Conservation (phyloP, 2,888 invertebrate species). For the Sepioteuthis lessoniana region DNA sequence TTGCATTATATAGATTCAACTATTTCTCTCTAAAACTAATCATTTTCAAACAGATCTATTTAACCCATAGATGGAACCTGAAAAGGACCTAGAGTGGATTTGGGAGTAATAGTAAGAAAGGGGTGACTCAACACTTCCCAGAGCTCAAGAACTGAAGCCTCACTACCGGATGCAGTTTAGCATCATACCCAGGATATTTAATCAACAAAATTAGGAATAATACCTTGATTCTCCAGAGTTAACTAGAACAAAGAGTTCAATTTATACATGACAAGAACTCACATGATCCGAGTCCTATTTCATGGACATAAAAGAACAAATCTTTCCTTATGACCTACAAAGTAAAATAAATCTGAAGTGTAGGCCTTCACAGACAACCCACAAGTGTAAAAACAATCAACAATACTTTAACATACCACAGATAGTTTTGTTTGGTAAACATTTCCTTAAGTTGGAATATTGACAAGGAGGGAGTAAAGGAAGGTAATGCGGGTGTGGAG, state of each 20-base stretch:
- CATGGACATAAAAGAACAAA: not conserved
- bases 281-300: not conserved
- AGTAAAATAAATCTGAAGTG: not conserved
- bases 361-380: not conserved
- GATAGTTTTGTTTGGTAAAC: not conserved
- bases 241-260: not conserved
- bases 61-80: too few species aligned
- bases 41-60: too few species aligned
- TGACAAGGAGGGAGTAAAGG: not conserved
- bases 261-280: not conserved
- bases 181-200: not conserved
- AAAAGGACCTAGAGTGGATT: too few species aligned
- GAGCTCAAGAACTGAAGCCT: too few species aligned
- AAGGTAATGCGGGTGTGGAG: too few species aligned
- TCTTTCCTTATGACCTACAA: not conserved
- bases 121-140: too few species aligned
- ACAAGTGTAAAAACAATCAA: not conserved
- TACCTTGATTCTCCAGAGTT: not conserved
- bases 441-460: not conserved
- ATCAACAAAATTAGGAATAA: not conserved
- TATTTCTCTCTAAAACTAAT: too few species aligned
- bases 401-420: not conserved
- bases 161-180: too few species aligned
- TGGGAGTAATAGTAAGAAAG: too few species aligned
- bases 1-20: too few species aligned